Percentiles rank a stretch among this genome's conserved stretches.
Conservation (phyloP, 2,888 invertebrate species). For the Operophtera brumata region DNA sequence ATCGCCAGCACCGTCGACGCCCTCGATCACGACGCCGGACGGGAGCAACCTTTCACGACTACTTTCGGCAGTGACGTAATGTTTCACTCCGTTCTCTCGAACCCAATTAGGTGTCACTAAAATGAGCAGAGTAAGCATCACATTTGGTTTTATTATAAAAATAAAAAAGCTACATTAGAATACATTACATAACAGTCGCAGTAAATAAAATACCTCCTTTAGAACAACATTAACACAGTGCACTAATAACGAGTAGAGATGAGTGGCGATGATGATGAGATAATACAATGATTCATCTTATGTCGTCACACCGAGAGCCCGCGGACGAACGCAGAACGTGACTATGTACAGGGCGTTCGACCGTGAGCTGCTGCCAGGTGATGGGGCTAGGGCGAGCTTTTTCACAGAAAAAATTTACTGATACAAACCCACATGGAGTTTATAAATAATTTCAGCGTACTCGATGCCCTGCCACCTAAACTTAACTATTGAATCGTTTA, state of each 20-base stretch:
- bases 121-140: conserved; percentile 65
- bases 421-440: conserved; percentile 37
- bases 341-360: conserved; percentile 67
- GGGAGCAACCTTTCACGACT: conserved; percentile 69
- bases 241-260: conserved; percentile 76
- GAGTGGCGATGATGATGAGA: conserved; percentile 61
- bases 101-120: conserved; percentile 46
- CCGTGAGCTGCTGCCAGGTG: conserved; percentile 45
- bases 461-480: conserved; percentile 53
- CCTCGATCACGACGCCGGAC: conserved; percentile 41
- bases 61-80: conserved; percentile 70
- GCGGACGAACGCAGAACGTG: conserved; percentile 56
- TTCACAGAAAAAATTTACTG: conserved; percentile 6
- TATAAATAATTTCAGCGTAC: conserved; percentile 56
- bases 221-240: conserved; percentile 74
- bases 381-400: conserved; percentile 34
- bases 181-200: conserved; percentile 78
- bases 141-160: conserved; percentile 73
- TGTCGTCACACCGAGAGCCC: conserved; percentile 35
- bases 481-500: conserved; percentile 46
- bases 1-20: conserved; percentile 39
- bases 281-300: conserved; percentile 41
- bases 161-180: conserved; percentile 73
- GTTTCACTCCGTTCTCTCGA: conserved; percentile 38
- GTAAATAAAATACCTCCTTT: conserved; percentile 67